These are phyloP conservation scores for Sturmia bella DNA, from an alignment of 2,888 invertebrate species.

Conservation along the genomic window DNA sequence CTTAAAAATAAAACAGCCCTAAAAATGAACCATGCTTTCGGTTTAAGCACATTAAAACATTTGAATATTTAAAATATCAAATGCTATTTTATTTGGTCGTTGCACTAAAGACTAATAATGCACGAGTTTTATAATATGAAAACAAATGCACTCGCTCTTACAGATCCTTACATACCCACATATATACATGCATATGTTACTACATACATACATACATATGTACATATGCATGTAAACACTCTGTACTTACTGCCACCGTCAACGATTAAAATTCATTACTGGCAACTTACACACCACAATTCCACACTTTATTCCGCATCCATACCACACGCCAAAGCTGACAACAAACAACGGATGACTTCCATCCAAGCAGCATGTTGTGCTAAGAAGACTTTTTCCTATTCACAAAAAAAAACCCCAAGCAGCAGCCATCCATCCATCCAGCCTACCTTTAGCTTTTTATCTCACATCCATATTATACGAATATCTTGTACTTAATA, in stretches of 20 bases:
- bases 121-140: constrained; percentile 25
- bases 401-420: constrained; percentile 1
- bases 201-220: background rate
- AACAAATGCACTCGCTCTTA: constrained; percentile 4
- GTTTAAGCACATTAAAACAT: constrained; percentile 43
- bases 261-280: constrained; percentile 60
- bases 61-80: constrained; percentile 58
- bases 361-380: constrained; percentile 45
- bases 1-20: constrained; percentile 51
- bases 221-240: background rate
- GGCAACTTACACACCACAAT: constrained; percentile 40
- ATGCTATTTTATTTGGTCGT: constrained; percentile 58
- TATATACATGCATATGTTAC: background rate
- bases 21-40: constrained; percentile 31
- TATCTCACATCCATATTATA: constrained; percentile 21
- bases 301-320: constrained; percentile 36
- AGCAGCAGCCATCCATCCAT: constrained; percentile 23
- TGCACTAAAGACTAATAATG: constrained; percentile 57
- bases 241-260: constrained; percentile 46
- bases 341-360: constrained; percentile 60
- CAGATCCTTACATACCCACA: background rate
- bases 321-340: constrained; percentile 60
- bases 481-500: constrained; percentile 24
- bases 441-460: constrained; percentile 26
- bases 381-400: constrained; percentile 53